phyloP scores from a whole-genome alignment of 2,113 vertebrate species.

The Neopipo cinnamomea region DNA sequence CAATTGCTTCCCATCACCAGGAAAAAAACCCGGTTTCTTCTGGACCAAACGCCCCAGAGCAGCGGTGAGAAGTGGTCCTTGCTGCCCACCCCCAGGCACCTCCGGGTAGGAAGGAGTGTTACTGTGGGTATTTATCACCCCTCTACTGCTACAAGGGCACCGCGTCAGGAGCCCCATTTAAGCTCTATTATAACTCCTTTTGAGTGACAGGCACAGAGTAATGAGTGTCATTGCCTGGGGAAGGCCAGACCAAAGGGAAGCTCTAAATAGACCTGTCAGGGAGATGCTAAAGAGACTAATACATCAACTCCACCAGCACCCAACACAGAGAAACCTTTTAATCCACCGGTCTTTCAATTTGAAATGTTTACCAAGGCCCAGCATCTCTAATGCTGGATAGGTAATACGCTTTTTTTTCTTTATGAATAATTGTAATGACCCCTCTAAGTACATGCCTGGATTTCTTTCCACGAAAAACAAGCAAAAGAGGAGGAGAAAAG shows the following conservation, averaged over 20 bases:
- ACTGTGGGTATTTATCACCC: background rate
- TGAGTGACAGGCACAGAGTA: constrained; percentile 24
- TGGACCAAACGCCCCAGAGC: background rate
- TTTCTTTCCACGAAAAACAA: constrained; percentile 56
- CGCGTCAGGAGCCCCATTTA: background rate
- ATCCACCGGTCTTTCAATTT: background rate
- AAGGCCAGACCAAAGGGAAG: background rate
- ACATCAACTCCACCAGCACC: background rate
- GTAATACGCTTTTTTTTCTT: background rate
- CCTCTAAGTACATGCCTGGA: background rate
- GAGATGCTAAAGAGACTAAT: constrained; percentile 22
- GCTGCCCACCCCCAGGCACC: background rate
- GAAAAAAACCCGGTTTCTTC: background rate
- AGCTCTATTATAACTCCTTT: background rate
- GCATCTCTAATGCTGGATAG: background rate
- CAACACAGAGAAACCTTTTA: background rate
- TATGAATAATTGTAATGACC: constrained; percentile 38
- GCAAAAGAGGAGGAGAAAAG: constrained; percentile 49
- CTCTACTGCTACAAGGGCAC: background rate
- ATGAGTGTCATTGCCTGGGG: background rate
- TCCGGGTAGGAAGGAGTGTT: background rate
- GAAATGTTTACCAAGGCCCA: background rate
- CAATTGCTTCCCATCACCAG: background rate
- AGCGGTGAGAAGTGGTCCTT: background rate
- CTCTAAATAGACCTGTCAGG: constrained; percentile 42